phyloP scores from a whole-genome alignment of 1,140 invertebrate species.

The Batillaria attramentaria region DNA sequence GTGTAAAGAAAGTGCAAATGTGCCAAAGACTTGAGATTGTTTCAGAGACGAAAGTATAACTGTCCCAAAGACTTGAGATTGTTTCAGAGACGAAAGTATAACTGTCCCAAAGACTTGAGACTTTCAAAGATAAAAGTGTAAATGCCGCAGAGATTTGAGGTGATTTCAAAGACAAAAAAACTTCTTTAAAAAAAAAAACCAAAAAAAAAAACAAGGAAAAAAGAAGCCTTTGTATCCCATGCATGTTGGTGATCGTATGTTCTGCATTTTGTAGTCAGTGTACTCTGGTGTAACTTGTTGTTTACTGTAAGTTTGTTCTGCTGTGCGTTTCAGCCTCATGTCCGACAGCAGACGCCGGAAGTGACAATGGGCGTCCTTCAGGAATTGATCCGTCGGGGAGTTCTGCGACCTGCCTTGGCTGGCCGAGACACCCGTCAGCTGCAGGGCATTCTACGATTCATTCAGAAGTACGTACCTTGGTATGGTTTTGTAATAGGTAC shows the following conservation, averaged over 20 bases:
- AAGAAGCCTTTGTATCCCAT: background rate
- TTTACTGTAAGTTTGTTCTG: slow-evolving; percentile 42
- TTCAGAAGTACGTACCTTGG: slow-evolving; percentile 69
- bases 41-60: too few species aligned
- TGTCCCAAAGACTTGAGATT: too few species aligned
- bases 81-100: too few species aligned
- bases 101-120: too few species aligned
- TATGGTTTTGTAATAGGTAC: too few species aligned
- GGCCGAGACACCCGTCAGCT: slow-evolving; percentile 80
- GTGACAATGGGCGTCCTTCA: slow-evolving; percentile 85
- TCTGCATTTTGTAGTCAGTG: background rate
- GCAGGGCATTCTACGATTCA: slow-evolving; percentile 80
- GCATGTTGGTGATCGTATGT: background rate
- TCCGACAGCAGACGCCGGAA: slow-evolving; percentile 79
- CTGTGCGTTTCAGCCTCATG: slow-evolving; percentile 43
- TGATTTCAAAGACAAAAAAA: background rate
- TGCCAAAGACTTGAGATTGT: too few species aligned
- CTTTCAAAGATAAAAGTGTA: background rate
- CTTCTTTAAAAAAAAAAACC: background rate
- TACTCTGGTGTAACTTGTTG: slow-evolving; percentile 59
- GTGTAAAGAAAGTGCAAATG: too few species aligned
- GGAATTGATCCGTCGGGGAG: slow-evolving; percentile 77
- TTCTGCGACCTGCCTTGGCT: slow-evolving; percentile 77
- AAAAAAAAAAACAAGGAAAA: background rate
- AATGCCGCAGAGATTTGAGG: background rate